Evolutionary conservation across 2,888 invertebrate genomes (phyloP), one percentile per base, ranked within the genome.

Genomic region (Meta bourneti): DNA sequence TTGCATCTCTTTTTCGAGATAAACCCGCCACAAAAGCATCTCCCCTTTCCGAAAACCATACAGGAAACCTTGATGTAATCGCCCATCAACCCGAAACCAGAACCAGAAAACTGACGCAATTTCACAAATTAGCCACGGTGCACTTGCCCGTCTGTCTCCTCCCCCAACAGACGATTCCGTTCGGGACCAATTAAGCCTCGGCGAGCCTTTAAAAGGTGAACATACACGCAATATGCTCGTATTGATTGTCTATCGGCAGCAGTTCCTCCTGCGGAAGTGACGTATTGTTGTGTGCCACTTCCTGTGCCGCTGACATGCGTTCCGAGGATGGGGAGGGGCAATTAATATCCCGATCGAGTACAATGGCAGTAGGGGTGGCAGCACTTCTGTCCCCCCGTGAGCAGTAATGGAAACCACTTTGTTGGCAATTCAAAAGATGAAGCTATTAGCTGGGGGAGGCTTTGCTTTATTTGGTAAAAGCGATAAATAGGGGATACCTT

Each of bases 321-420:
- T 34, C 34, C 34, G 75, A 49, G 16, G 49, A 54, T 51, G 81
- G 77, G 49, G 34, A 34, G 84, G 75, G 75, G 90, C 91, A 91
- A 91, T 91, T 91, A 91, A 91, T 91, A 91, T 91, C 91, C 87
- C 91, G 72, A 74, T 83, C 87, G 82, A 87, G 83, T 79, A 91
- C 91, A 91, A 91, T 87, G 74, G 81, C 20, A 19, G 34, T 13
- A 7, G 34, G 85, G 85, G 85, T 75, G 20, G 51, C 72, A 61
- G 11, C 11, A 79, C 51, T 16, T 69, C 75, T 51, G 86, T 61
- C 13, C 83, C 77, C 89, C 83, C 89, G 16, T 78, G 52, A 83
- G 83, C 91, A 61, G 87, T 91, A 91, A 91, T 91, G 91, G 87
- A 91, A 83, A 91, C 82, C 87, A 91, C 91, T 87, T 91, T 91